These are phyloP conservation scores for Orius insidiosus DNA, from an alignment of 1,140 invertebrate species.

Conservation along the genomic window DNA sequence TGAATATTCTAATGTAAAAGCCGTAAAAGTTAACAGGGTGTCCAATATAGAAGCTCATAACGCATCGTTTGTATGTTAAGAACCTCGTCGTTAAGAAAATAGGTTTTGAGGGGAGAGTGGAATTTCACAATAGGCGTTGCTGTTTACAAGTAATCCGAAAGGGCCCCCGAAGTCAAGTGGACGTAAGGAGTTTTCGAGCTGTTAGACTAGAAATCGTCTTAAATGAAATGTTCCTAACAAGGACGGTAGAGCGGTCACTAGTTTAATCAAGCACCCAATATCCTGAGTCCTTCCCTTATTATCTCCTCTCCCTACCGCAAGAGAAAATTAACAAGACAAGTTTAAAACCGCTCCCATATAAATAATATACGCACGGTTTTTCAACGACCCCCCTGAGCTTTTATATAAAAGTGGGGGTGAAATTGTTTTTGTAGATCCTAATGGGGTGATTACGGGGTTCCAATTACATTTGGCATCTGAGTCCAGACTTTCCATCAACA, in stretches of 20 bases:
- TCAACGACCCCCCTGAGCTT: too few species aligned
- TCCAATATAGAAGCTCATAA: too few species aligned
- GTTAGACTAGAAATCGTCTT: constrained; percentile 11
- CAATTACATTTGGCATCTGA: constrained; percentile 12
- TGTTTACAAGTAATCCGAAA: too few species aligned
- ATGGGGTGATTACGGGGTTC: constrained; percentile 11
- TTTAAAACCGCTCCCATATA: too few species aligned
- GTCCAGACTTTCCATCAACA: constrained; percentile 9
- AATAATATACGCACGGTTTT: too few species aligned
- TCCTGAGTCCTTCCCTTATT: constrained; percentile 7
- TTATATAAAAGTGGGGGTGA: background rate
- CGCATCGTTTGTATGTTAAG: too few species aligned
- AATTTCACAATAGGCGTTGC: too few species aligned
- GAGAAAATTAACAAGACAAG: too few species aligned
- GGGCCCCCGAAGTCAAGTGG: constrained; percentile 2
- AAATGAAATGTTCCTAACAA: constrained; percentile 9
- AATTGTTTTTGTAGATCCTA: constrained; percentile 9
- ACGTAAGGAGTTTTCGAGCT: constrained; percentile 9
- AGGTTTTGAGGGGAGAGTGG: too few species aligned
- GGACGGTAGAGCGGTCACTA: background rate
- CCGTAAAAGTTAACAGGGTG: too few species aligned
- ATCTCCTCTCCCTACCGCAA: background rate
- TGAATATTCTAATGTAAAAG: too few species aligned
- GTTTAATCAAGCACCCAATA: constrained; percentile 9
- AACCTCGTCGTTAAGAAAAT: too few species aligned